Evolutionary conservation across 2,888 invertebrate genomes (phyloP), one percentile per base, ranked within the genome.

Genomic region (Oxycera nigricornis): DNA sequence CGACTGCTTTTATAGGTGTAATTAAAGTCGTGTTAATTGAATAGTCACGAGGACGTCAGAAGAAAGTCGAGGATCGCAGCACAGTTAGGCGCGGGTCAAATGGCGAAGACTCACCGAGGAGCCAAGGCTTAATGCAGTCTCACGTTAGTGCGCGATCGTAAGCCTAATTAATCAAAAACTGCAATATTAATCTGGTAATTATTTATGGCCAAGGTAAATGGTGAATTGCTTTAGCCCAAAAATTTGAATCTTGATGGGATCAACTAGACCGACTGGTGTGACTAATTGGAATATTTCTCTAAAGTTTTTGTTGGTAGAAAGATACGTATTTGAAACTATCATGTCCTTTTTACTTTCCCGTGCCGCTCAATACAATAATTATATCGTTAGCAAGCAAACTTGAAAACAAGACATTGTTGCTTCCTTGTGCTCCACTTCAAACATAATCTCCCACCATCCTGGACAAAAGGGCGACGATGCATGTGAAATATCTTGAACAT

Each of bases 21-120:
- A 70, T 70, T 70, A 70, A 70, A 70, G 70, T 70, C 70, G 70
- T 70, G 70, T 70, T 70, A 70, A 70, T 70, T 70, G 70, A 70
- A 70, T 70, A 31, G 70, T 70, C 70, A 70, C 70, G 70, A 70
- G 52, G 22, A 7, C n/a, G n/a, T n/a, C 28, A 2, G 55, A 70
- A 70, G 70, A 55, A 70, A 70, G 52, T 70, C 55, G 17, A 17
- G 17, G 22, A 52, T 70, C 11, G 28, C 17, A 30, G 55, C 31
- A 35, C 31, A 70, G 67, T 46, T 68, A 68, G 31, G 52, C 31
- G 55, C 50, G 20, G 46, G 17, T 28, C 20, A 70, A 31, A 31
- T 55, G 20, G 24, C 55, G 2, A 20, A 28, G 22, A 52, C 55
- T 52, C 31, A 26, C 31, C 17, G 31, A 4, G 30, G 50, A 68